Evolutionary conservation across 92 coral and sea anemone species (phyloP).

Genomic region (Epizoanthus ramosus): DNA sequence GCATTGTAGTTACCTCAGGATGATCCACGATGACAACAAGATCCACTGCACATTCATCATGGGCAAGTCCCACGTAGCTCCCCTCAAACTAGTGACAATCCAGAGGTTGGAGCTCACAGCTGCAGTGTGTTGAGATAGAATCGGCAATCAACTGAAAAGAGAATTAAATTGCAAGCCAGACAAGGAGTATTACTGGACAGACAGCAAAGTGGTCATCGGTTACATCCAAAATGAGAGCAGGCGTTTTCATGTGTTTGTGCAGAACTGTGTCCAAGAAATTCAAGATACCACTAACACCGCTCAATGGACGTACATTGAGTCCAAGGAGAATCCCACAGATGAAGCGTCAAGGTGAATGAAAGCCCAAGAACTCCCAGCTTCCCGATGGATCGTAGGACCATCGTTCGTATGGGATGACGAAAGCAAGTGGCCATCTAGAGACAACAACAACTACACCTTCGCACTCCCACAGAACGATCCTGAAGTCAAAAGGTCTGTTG

Average conservation of each 20-base stretch:
- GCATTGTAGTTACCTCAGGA: too few relatives aligned
- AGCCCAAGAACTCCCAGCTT: constrained; percentile 26
- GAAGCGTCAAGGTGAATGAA: constrained; percentile 52
- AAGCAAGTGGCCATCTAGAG: constrained; percentile 18
- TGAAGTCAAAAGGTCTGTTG: constrained; percentile 54
- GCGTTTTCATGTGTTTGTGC: constrained; percentile 55
- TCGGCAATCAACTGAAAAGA: too few relatives aligned
- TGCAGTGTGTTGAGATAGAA: too few relatives aligned
- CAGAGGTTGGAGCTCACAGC: too few relatives aligned
- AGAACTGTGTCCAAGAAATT: constrained; percentile 54
- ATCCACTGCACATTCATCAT: constrained; percentile 48
- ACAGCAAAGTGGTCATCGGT: too few relatives aligned
- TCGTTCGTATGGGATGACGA: constrained; percentile 43
- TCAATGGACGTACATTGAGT: constrained; percentile 51
- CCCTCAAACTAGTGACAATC: too few relatives aligned
- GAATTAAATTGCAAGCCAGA: too few relatives aligned
- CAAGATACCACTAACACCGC: constrained; percentile 24
- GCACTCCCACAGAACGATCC: constrained; percentile 55
- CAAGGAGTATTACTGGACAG: too few relatives aligned
- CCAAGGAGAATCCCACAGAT: constrained; percentile 53
- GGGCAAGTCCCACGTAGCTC: constrained; percentile 57
- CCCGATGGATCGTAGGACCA: constrained; percentile 51
- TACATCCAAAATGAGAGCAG: too few relatives aligned
- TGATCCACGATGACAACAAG: too few relatives aligned
- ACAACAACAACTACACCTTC: too few relatives aligned